These are phyloP conservation scores for Clinocottus analis DNA, from an alignment of 2,113 vertebrate genomes.

Conservation along the genomic window DNA sequence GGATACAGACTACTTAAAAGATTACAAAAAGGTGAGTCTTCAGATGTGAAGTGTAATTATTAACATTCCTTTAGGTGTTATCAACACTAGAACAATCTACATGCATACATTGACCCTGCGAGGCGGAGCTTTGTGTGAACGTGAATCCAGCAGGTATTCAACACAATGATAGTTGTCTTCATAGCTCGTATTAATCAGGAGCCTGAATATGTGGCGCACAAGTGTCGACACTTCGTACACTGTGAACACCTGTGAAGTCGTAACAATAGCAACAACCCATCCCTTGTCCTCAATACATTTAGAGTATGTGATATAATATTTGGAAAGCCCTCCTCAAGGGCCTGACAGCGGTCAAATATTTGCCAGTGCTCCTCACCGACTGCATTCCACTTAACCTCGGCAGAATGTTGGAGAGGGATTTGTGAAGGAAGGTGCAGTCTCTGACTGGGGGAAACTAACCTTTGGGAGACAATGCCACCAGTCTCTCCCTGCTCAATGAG, in stretches of 20 bases:
- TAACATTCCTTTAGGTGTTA: not conserved
- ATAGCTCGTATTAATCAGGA: not conserved
- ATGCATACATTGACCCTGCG: not conserved
- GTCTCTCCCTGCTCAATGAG: conserved; percentile 85
- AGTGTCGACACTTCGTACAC: not conserved
- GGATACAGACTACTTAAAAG: not conserved
- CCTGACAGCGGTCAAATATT: conserved; percentile 45
- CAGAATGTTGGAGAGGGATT: conserved; percentile 76
- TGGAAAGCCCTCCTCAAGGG: not conserved
- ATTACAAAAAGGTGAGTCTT: not conserved
- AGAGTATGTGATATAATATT: conserved; percentile 5
- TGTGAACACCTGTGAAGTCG: not conserved
- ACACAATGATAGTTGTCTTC: not conserved
- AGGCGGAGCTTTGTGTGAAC: not conserved
- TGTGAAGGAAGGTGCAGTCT: conserved; percentile 71
- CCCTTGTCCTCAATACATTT: not conserved
- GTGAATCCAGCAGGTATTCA: not conserved
- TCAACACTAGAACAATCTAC: not conserved
- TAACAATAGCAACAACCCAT: not conserved
- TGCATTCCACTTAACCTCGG: conserved; percentile 84
- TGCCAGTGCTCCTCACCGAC: conserved; percentile 43
- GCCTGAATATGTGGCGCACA: not conserved
- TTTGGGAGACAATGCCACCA: conserved; percentile 86
- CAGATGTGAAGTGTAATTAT: not conserved
- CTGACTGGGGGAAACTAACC: conserved; percentile 82